Percentiles rank a stretch among this genome's conserved stretches.
Conservation (phyloP, 2,113 vertebrate species). For the Hydropotes inermis region DNA sequence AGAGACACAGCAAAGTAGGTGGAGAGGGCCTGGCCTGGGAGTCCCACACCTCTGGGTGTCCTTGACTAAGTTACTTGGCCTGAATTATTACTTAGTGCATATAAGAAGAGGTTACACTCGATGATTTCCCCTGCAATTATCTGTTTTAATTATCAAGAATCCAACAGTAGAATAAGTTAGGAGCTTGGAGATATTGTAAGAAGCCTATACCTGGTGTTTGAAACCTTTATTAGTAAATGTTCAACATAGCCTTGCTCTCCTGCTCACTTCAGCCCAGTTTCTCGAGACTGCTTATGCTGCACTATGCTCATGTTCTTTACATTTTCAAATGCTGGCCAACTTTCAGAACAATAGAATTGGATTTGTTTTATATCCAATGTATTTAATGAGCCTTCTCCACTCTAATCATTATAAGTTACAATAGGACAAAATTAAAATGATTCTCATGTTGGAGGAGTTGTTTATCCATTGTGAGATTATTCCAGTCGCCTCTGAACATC, state of each 20-base stretch:
- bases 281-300: not conserved
- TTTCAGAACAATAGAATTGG: constrained; percentile 47
- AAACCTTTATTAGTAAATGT: not conserved
- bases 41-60: not conserved
- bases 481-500: not conserved
- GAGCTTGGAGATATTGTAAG: not conserved
- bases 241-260: not conserved
- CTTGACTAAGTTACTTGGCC: not conserved
- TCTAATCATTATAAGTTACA: constrained; percentile 45
- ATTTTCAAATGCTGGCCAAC: constrained; percentile 21
- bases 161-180: not conserved
- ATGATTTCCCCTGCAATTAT: not conserved
- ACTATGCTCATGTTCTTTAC: not conserved
- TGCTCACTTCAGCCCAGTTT: not conserved
- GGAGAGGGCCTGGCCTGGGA: not conserved
- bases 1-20: not conserved
- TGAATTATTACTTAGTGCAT: not conserved
- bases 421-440: constrained; percentile 47
- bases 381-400: constrained; percentile 43
- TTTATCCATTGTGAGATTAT: constrained; percentile 12
- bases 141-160: not conserved
- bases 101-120: not conserved
- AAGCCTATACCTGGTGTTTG: not conserved
- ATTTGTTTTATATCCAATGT: constrained; percentile 39
- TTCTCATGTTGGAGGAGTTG: constrained; percentile 11